These are phyloP conservation scores for Pammene aurita DNA, from an alignment of 2,888 invertebrate genomes.

Conservation along the genomic window DNA sequence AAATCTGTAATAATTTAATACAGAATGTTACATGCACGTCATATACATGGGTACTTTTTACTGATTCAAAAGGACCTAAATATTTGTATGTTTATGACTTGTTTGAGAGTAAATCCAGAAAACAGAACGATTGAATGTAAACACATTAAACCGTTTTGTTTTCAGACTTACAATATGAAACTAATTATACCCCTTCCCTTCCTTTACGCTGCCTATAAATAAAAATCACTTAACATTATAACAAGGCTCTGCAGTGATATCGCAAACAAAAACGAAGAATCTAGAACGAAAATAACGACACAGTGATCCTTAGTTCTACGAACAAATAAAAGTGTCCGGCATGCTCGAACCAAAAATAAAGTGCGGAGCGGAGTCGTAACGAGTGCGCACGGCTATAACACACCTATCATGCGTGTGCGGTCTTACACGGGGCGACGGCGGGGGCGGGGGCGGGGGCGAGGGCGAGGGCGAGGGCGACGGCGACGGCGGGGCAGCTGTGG, in stretches of 20 bases:
- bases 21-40: no score
- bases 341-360: conserved; percentile 34
- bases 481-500: no score
- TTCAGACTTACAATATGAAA: neutral
- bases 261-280: conserved; percentile 28
- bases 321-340: conserved; percentile 31
- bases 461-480: conserved; percentile 27
- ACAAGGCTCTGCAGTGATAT: conserved; percentile 36
- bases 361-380: neutral
- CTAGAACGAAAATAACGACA: conserved; percentile 22
- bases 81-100: neutral
- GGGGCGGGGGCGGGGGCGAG: conserved; percentile 1
- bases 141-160: no score
- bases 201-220: neutral
- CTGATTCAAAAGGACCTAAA: neutral
- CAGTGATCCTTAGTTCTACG: conserved; percentile 10
- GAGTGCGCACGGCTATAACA: conserved; percentile 66
- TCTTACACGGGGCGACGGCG: conserved; percentile 63
- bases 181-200: neutral
- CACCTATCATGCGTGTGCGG: conserved; percentile 76
- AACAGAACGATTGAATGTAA: no score
- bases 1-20: no score
- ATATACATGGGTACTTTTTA: no score
- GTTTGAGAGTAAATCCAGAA: no score
- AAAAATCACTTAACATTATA: conserved; percentile 15